Base-by-base conservation (phyloP, 2,888 invertebrate species). In the Diadegma fenestrale region DNA sequence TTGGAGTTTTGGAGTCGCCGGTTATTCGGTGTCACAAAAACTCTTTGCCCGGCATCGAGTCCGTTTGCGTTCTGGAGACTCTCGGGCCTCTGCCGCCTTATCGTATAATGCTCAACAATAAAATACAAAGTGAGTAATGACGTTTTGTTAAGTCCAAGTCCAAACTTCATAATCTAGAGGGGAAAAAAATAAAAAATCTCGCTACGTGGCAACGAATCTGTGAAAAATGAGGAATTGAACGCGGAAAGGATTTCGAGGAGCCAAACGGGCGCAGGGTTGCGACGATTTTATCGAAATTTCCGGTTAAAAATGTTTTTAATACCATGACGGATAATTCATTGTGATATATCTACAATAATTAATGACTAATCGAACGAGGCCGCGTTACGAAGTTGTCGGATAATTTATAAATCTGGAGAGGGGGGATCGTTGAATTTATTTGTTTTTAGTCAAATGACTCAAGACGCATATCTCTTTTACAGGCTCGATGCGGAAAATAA, bases 71-170 rank as follows among this genome's bases (percentile, higher is more conserved):
- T 12, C 92, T 97, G 88, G 95, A 95, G 86, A 96, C 96, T 37
- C 93, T 96, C 88, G 97, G 97, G 26, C 96, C 96, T 22, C 92
- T 96, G 58, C 96, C 96, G 1, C 95, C 96, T 0, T 96, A 96
- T 89, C 96, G 96, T 1, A 94, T 96, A 63, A 95, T 96, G 69
- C 94, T 95, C 80, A 96, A 96, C 90, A 92, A 94, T 26, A 94
- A 94, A 83, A 90, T 96, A 80, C 89, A 95, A 92, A 95, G 96
- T 96, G 92, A 85, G 63, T 58, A 10, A 69, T 61, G 1, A 45
- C 30, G 10, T n/a, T 61, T n/a, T 72, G 1, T 7, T 19, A n/a
- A n/a, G n/a, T 54, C 54, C 54, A 54, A 22, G 22, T 10, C n/a
- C 2, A 19, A 51, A 51, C 51, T 51, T 19, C 14, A 10, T 0